phyloP scores from a whole-genome alignment of 2,888 invertebrate genomes.

The Drosophila percnosoma region DNA sequence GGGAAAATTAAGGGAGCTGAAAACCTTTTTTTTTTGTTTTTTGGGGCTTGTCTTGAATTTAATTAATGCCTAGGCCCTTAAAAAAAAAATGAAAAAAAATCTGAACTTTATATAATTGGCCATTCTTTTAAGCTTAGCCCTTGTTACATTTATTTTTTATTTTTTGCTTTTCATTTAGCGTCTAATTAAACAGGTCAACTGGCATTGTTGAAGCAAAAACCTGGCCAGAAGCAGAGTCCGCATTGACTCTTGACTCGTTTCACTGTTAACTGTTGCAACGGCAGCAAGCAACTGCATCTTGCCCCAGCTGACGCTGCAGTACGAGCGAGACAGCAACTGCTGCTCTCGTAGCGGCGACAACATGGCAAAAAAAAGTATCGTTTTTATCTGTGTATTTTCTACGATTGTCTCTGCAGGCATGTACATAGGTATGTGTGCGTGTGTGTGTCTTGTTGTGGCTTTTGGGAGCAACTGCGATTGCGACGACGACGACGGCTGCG shows the following conservation, averaged over 20 bases:
- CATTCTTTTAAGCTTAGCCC: constrained; percentile 72
- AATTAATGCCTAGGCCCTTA: constrained; percentile 59
- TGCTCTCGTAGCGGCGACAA: constrained; percentile 48
- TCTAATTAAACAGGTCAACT: constrained; percentile 72
- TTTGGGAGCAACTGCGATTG: constrained; percentile 1
- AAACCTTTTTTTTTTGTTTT: constrained; percentile 43
- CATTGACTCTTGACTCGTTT: constrained; percentile 51
- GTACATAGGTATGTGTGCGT: neutral
- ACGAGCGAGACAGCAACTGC: constrained; percentile 40
- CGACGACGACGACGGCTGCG: constrained; percentile 4
- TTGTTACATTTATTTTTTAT: constrained; percentile 67
- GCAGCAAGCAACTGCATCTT: constrained; percentile 15
- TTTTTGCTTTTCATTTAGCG: constrained; percentile 18
- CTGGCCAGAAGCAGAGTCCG: constrained; percentile 12
- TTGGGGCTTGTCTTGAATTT: constrained; percentile 64
- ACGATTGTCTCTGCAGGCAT: constrained; percentile 72
- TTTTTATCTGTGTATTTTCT: constrained; percentile 75
- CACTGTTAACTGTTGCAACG: constrained; percentile 56
- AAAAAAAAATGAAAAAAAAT: constrained; percentile 27
- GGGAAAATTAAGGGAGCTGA: constrained; percentile 35
- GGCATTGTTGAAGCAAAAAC: constrained; percentile 2
- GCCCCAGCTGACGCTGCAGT: constrained; percentile 1
- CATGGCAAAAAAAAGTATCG: constrained; percentile 67
- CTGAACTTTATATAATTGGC: constrained; percentile 73
- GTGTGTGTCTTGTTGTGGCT: constrained; percentile 11